A percentile compares a stretch with the other conserved stretches of the same genome.
These are phyloP conservation scores for Stratiolaelaps scimitus DNA, from an alignment of 1,140 invertebrate genomes.

Conservation along the genomic window DNA sequence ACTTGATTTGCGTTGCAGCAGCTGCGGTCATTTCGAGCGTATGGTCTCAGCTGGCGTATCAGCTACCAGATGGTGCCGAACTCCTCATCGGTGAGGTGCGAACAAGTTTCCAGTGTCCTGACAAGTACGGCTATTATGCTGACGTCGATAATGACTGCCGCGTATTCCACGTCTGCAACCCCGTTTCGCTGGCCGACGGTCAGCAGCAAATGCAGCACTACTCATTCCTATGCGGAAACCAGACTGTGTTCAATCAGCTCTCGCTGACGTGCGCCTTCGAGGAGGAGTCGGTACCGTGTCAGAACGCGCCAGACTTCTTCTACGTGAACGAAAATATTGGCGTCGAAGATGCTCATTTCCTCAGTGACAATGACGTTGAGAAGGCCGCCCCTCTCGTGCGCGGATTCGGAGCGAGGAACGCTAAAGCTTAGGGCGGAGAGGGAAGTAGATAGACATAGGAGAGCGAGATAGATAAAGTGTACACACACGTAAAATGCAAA, in stretches of 20 bases:
- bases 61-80: slow-evolving; percentile 37
- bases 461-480: no score
- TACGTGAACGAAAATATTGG: slow-evolving; percentile 36
- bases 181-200: slow-evolving; percentile 33
- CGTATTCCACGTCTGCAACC: slow-evolving; percentile 41
- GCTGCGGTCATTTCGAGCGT: no score
- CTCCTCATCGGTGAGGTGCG: slow-evolving; percentile 33
- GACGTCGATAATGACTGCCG: slow-evolving; percentile 41
- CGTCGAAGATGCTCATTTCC: slow-evolving; percentile 33
- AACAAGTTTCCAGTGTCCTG: slow-evolving; percentile 1
- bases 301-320: slow-evolving; percentile 38
- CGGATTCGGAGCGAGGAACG: neutral
- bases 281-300: slow-evolving; percentile 43
- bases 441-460: no score
- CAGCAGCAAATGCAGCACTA: slow-evolving; percentile 42
- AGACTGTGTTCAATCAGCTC: slow-evolving; percentile 36
- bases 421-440: no score
- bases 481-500: no score
- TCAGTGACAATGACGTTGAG: slow-evolving; percentile 35
- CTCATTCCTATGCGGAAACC: slow-evolving; percentile 50
- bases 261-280: slow-evolving; percentile 38
- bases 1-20: no score
- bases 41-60: slow-evolving; percentile 33
- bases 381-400: slow-evolving; percentile 20
- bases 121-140: slow-evolving; percentile 41